These are phyloP conservation scores for Electrophaes corylata DNA, from an alignment of 2,888 invertebrate genomes.

Conservation along the genomic window DNA sequence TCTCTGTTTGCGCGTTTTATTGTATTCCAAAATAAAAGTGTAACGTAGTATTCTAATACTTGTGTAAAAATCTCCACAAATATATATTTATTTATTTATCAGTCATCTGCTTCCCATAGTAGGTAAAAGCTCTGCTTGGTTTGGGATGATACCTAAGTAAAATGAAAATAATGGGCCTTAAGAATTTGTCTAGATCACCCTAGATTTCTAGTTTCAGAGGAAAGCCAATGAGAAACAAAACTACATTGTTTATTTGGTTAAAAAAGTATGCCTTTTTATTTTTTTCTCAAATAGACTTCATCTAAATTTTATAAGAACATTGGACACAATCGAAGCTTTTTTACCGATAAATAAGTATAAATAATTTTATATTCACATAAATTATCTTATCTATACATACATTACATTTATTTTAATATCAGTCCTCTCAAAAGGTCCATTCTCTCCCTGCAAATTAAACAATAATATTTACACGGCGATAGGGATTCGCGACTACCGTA, in stretches of 20 bases:
- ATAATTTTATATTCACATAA: constrained; percentile 85
- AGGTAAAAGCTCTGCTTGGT: too few species aligned
- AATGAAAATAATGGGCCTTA: too few species aligned
- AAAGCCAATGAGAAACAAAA: constrained; percentile 44
- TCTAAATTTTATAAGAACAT: constrained; percentile 85
- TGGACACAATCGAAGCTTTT: constrained; percentile 84
- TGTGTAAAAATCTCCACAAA: too few species aligned
- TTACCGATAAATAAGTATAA: constrained; percentile 85
- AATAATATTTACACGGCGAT: constrained; percentile 83
- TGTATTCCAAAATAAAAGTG: too few species aligned
- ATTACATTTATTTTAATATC: constrained; percentile 84
- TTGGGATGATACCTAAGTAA: too few species aligned
- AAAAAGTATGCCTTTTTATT: constrained; percentile 84
- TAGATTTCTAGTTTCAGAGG: background rate
- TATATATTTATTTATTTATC: too few species aligned
- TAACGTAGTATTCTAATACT: too few species aligned
- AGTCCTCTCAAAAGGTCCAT: constrained; percentile 85
- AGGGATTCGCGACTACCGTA: constrained; percentile 83
- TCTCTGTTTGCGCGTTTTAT: too few species aligned
- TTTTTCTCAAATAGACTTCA: constrained; percentile 83
- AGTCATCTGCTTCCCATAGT: too few species aligned
- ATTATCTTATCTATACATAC: constrained; percentile 83
- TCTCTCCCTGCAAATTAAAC: constrained; percentile 84
- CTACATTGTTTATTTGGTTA: constrained; percentile 75
- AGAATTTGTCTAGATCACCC: too few species aligned